Base-by-base conservation (phyloP, 64 coral and sea anemone species). In the Catalaphyllia jardinei region DNA sequence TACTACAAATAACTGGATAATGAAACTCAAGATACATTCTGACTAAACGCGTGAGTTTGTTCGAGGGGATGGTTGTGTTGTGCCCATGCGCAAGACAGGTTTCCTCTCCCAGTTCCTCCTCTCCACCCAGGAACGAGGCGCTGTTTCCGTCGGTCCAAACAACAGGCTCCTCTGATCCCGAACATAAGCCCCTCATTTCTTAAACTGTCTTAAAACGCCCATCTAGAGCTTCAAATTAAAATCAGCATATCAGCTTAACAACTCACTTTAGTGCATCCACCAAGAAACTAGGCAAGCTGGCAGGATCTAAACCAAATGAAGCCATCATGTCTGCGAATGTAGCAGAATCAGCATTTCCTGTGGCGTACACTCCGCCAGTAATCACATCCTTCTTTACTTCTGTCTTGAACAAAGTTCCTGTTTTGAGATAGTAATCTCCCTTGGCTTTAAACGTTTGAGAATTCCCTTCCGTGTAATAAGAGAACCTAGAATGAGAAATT, bases 391-490 rank as follows among this genome's bases (percentile, higher is more conserved):
- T 35, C 33, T 35, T 35, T 35, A 35, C 33, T 35, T 35, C 33
- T 3, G 33, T 35, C 33, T 97, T 90, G 31, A 97, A 97, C 49
- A 87, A 29, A 54, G 88, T 89, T 9, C 71, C 88, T 35, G 91
- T 49, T 33, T 83, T 73, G 25, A 90, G 87, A 17, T 82, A 67
- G 88, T 97, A 90, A 17, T 93, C 77, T 5, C 95, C 95, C 29
- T 93, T 97, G 22, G 95, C 95, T 78, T 97, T 97, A 51, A 97
- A 97, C 0, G 95, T 97, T 88, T 93, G 92, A 5, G 75, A 73
- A 39, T 97, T 97, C 12, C 95, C 95, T 24, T 93, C 95, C 42
- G 91, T 97, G 71, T 97, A 97, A 55, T 93, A 97, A 24, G 82
- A 89, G 71, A 97, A 94, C 67, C 95, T 97, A 60, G 0, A 13